Evolutionary conservation across 2,797 vertebrate genomes (phyloP), one percentile per base, ranked within the genome.

Genomic region (Hydrophis major): DNA sequence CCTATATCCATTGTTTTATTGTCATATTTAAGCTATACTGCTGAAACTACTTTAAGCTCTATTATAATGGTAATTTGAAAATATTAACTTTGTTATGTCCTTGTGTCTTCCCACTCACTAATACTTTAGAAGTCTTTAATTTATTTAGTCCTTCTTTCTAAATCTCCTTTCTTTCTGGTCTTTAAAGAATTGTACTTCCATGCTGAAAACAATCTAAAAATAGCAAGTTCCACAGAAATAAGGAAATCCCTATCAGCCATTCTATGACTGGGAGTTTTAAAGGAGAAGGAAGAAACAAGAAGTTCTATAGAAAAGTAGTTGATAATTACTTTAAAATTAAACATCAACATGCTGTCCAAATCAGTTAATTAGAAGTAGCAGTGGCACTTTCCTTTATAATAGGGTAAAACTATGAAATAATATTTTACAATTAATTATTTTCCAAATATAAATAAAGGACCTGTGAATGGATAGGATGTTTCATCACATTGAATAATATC

Each of bases 11-110:
- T 86, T 90, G 74, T 60, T 87, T 92, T 90, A 87, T 92, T 89
- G 88, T 69, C 87, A 92, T 61, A 59, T 90, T 90, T 83, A 69
- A 92, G 60, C 83, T 59, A 60, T 74, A 55, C 16, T 74, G 87
- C 69, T 86, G 87, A 91, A 91, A 89, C 90, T 86, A 91, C 91
- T 90, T 90, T 89, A 74, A 87, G 55, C 61, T 89, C 83, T 83
- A 92, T 93, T 93, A 92, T 93, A 60, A 78, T 90, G 88, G 78
- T 93, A 90, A 92, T 93, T 90, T 93, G 27, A 90, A 93, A 90
- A 87, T 91, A 93, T 89, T 93, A 66, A 93, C 93, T 89, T 88
- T 47, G 37, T 90, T 93, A 69, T 37, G 63, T 86, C 93, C 91
- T 91, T 91, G 56, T 83, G 16, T 91, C 18, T 66, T 10, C 60